phyloP scores from a whole-genome alignment of 64 coral and sea anemone species.

The Stichodactyla mertensii region DNA sequence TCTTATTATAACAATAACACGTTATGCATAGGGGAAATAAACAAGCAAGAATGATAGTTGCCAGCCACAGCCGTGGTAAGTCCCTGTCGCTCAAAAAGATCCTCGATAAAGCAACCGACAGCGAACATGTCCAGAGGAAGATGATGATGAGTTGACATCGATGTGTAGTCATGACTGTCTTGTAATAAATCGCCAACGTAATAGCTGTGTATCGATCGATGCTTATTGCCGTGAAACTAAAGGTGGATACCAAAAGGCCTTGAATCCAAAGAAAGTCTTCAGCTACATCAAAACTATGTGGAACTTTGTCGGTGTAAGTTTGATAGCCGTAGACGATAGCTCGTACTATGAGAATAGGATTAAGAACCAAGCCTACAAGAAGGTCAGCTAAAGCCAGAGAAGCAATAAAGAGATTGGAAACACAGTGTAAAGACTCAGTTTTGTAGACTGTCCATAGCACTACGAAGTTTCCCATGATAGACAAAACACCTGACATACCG shows the following conservation, averaged over 20 bases:
- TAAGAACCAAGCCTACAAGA: slow-evolving; percentile 48
- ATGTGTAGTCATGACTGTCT: neutral
- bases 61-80: slow-evolving; percentile 9
- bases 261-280: slow-evolving; percentile 15
- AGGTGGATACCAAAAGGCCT: slow-evolving; percentile 11
- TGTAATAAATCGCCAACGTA: neutral
- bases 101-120: neutral
- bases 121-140: neutral
- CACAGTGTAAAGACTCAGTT: slow-evolving; percentile 38
- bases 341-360: slow-evolving; percentile 29
- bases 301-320: neutral
- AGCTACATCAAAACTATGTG: neutral
- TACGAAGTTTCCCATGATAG: slow-evolving; percentile 47
- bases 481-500: slow-evolving; percentile 38
- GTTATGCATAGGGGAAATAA: slow-evolving; percentile 6
- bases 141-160: slow-evolving; percentile 1
- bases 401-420: slow-evolving; percentile 64
- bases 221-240: neutral
- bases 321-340: slow-evolving; percentile 9
- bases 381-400: slow-evolving; percentile 57
- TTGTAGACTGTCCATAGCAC: slow-evolving; percentile 57
- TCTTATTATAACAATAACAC: neutral
- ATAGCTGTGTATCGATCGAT: slow-evolving; percentile 13
- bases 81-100: neutral
- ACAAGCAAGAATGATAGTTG: neutral